These are phyloP conservation scores for Gymnothorax reevesii DNA, from an alignment of 2,797 vertebrate genomes.

Conservation along the genomic window DNA sequence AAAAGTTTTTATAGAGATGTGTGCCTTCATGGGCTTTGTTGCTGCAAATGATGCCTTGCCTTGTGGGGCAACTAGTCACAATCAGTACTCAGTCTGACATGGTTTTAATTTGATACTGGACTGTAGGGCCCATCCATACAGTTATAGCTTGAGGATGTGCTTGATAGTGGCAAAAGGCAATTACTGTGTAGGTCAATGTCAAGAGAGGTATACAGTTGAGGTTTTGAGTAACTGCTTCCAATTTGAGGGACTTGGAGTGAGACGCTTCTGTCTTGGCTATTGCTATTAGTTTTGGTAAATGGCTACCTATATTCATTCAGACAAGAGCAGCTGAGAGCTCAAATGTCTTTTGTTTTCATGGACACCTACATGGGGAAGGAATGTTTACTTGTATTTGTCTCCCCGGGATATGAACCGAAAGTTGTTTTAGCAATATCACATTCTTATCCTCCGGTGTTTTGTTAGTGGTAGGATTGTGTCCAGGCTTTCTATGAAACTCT, in stretches of 20 bases:
- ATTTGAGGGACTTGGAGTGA: background rate
- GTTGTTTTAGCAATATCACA: background rate
- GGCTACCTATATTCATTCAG: background rate
- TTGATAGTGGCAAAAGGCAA: background rate
- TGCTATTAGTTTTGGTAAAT: background rate
- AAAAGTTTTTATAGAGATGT: background rate
- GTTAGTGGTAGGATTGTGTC: background rate
- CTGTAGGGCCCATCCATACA: background rate
- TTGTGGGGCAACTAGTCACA: background rate
- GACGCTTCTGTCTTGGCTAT: background rate
- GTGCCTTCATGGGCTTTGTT: background rate
- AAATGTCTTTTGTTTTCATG: background rate
- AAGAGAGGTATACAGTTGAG: background rate
- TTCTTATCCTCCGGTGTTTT: background rate
- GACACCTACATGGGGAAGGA: background rate
- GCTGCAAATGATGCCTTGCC: background rate
- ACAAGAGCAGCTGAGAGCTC: background rate
- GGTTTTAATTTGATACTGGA: background rate
- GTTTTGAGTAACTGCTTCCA: background rate
- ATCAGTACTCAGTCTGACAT: background rate
- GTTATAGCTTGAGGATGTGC: background rate
- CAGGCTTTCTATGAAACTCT: background rate
- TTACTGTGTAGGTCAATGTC: background rate
- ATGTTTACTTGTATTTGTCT: background rate
- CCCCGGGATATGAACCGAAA: background rate